Conservation (phyloP, 2,797 vertebrate genomes). For the Protosalanx chinensis region DNA sequence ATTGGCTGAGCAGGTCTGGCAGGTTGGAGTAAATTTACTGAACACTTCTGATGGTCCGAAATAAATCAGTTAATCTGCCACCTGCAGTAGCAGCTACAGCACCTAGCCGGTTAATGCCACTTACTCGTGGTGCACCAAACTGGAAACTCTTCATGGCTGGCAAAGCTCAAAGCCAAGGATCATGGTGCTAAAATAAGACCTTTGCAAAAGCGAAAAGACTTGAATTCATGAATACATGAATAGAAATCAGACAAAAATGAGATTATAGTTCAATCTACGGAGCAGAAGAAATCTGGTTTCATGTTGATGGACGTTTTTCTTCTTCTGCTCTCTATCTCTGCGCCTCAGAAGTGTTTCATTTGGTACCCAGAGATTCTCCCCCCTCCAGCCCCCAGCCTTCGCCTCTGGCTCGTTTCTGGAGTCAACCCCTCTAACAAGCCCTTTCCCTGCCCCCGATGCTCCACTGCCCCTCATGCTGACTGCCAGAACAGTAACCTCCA, state of each 20-base stretch:
- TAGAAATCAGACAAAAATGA: conserved; percentile 26
- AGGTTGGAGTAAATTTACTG: conserved; percentile 28
- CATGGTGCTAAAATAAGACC: neutral
- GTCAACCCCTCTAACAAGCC: conserved; percentile 17
- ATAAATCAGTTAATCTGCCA: conserved; percentile 4
- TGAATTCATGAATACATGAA: conserved; percentile 31
- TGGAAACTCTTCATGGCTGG: neutral
- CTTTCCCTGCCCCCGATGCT: neutral
- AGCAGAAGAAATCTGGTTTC: conserved; percentile 31
- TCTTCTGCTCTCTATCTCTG: too few species aligned
- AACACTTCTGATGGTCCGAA: conserved; percentile 20
- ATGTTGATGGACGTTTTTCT: neutral
- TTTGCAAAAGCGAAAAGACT: neutral
- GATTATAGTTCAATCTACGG: conserved; percentile 20
- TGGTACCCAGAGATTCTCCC: too few species aligned
- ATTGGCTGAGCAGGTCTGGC: conserved; percentile 30
- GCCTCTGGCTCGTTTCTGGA: neutral
- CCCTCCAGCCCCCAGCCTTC: neutral
- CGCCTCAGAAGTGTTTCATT: too few species aligned
- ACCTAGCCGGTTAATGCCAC: conserved; percentile 23
- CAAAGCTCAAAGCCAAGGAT: conserved; percentile 1
- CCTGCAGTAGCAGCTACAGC: too few species aligned
- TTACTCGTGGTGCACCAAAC: conserved; percentile 10
- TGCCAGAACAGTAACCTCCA: conserved; percentile 4
- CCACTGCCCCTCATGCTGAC: conserved; percentile 14